Base-by-base conservation (phyloP, 2,113 vertebrate genomes). In the Coptodon rendalli region DNA sequence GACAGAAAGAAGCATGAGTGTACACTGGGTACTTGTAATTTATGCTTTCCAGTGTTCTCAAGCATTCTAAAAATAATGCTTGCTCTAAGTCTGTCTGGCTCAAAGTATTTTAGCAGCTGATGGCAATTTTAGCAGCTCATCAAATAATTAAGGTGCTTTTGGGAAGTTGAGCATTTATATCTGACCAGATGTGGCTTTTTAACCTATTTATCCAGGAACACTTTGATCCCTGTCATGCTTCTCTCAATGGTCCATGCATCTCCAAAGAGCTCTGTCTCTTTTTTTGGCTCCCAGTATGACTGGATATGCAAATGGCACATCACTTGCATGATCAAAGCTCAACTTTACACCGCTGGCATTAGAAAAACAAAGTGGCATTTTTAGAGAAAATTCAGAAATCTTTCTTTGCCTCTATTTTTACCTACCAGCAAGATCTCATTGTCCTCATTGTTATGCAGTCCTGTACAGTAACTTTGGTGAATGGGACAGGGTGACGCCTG, bases 121-220 rank as follows among this genome's bases (percentile, higher is more conserved):
- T 86, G 68, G 17, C 80, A 82, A 79, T 88, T 87, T 87, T 76
- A 92, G 76, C 34, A 91, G 19, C 66, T 81, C 40, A 91, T 89
- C 85, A 83, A 80, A 86, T 91, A 84, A 90, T 90, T 89, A 79
- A 86, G 59, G 36, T 84, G 34, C 10, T 61, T 84, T 73, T 53
- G 5, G 27, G 34, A 7, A 24, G 43, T 22, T 63, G 86, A 59
- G 71, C 59, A 48, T 82, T 78, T 59, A 29, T 27, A 27, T 45
- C 22, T 89, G 82, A 76, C 54, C 85, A 93, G 86, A 93, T 91
- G 90, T 80, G 53, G n/a, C n/a, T 90, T 54, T 34, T 80, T 85
- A 89, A 86, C 83, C 43, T 54, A 85, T 92, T 92, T 82, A 84
- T 80, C 66, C 52, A 31, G 71, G 6, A 17, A 59, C n/a, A 38